Conservation (phyloP, 37 sponge, comb jelly and placozoan species). For the Beroe ovata region DNA sequence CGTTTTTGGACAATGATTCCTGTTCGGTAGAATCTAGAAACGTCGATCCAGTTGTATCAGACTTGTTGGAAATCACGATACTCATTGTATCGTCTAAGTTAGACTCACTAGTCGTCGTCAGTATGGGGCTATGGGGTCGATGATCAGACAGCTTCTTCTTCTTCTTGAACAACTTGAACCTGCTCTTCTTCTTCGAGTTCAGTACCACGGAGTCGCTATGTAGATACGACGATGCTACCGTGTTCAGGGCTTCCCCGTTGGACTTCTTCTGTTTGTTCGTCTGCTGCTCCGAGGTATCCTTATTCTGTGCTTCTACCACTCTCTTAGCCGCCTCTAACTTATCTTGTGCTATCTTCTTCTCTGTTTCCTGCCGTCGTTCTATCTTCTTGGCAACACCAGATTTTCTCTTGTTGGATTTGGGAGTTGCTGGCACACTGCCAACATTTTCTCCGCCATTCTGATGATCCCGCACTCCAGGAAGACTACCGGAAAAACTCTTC, state of each 20-base stretch:
- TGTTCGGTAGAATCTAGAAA: not conserved
- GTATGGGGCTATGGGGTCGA: not conserved
- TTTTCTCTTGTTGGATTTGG: not conserved
- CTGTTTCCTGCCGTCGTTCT: not conserved
- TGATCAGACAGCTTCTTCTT: not conserved
- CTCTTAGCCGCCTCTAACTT: not conserved
- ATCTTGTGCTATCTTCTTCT: not conserved
- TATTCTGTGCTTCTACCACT: not conserved
- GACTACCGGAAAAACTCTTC: constrained; percentile 12
- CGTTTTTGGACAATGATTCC: not conserved
- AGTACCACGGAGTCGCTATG: not conserved
- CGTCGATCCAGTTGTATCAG: not conserved
- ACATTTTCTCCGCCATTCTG: not conserved
- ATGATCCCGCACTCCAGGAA: not conserved
- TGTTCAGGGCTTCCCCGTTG: not conserved
- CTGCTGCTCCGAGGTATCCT: not conserved
- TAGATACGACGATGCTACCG: not conserved
- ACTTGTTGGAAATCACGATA: constrained; percentile 9
- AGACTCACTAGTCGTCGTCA: constrained; percentile 3
- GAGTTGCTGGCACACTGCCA: not conserved
- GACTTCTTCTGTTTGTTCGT: not conserved
- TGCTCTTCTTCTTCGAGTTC: constrained; percentile 18
- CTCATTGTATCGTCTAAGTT: constrained; percentile 15
- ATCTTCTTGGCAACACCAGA: constrained; percentile 51
- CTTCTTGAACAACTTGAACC: constrained; percentile 35